Percentiles rank a stretch among this genome's conserved stretches.
Conservation (phyloP, 37 sponge, comb jelly and placozoan species). For the Hormiphora californensis region DNA sequence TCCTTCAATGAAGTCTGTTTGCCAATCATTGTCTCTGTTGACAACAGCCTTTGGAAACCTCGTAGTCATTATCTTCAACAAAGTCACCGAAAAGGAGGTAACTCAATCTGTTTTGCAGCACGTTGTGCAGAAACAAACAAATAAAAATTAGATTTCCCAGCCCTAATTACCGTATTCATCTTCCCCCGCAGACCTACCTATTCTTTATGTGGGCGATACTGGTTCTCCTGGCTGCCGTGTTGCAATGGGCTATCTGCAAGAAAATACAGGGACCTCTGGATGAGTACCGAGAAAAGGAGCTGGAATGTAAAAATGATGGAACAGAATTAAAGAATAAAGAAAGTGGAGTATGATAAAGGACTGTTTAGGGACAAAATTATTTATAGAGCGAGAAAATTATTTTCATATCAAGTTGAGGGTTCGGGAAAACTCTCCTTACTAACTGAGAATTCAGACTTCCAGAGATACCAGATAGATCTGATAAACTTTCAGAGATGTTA, state of each 20-base stretch:
- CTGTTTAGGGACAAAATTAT: too few relatives aligned
- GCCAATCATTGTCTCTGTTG: conserved; percentile 84
- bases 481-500: too few relatives aligned
- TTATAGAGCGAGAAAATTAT: too few relatives aligned
- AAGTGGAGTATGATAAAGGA: too few relatives aligned
- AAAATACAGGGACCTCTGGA: neutral
- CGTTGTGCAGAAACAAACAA: too few relatives aligned
- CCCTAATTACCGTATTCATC: neutral
- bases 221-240: neutral
- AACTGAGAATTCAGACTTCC: too few relatives aligned
- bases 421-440: too few relatives aligned
- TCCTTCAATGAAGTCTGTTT: conserved; percentile 86
- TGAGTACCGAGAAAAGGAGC: neutral
- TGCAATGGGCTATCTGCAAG: neutral
- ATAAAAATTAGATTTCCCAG: too few relatives aligned
- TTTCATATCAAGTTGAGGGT: too few relatives aligned
- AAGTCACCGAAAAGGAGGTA: conserved; percentile 45
- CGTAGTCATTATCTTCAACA: conserved; percentile 81
- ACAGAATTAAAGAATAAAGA: too few relatives aligned
- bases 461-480: too few relatives aligned
- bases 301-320: neutral
- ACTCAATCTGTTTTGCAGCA: too few relatives aligned
- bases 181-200: neutral
- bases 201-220: neutral
- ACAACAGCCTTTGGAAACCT: conserved; percentile 94